phyloP scores from a whole-genome alignment of 2,113 vertebrate species.

The Sardina pilchardus region DNA sequence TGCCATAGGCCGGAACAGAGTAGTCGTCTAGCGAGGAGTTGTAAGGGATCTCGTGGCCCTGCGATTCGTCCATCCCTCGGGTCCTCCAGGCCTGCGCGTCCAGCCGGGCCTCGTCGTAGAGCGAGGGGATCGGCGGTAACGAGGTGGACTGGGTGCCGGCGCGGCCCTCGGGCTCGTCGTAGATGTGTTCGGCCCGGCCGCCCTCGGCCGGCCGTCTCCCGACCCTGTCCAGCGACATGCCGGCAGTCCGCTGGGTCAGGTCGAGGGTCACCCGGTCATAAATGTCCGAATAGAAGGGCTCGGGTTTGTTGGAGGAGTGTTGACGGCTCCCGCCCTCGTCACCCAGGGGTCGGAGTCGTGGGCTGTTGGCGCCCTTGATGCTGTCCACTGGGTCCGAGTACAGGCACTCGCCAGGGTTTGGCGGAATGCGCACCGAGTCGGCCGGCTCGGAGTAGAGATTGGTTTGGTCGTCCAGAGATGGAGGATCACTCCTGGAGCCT shows the following conservation, averaged over 20 bases:
- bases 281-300: constrained; percentile 67
- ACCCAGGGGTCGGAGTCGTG: constrained; percentile 54
- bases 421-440: constrained; percentile 78
- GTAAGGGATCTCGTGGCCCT: constrained; percentile 73
- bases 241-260: constrained; percentile 52
- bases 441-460: constrained; percentile 87
- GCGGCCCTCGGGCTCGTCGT: constrained; percentile 89
- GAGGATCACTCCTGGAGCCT: not conserved
- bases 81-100: constrained; percentile 72
- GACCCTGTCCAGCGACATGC: constrained; percentile 57
- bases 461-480: constrained; percentile 53
- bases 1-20: constrained; percentile 59
- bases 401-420: constrained; percentile 67
- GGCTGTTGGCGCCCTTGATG: constrained; percentile 55
- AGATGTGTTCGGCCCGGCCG: constrained; percentile 79
- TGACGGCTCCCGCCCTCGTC: constrained; percentile 59
- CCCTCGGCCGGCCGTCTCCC: constrained; percentile 21
- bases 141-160: constrained; percentile 23
- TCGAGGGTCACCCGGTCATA: constrained; percentile 75
- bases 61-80: constrained; percentile 61
- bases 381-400: constrained; percentile 92
- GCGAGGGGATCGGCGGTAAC: not conserved
- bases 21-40: constrained; percentile 70
- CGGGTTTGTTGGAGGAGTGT: constrained; percentile 22
- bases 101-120: constrained; percentile 80